Base-by-base conservation (phyloP, 2,888 invertebrate genomes). In the Anthoptus insignis region DNA sequence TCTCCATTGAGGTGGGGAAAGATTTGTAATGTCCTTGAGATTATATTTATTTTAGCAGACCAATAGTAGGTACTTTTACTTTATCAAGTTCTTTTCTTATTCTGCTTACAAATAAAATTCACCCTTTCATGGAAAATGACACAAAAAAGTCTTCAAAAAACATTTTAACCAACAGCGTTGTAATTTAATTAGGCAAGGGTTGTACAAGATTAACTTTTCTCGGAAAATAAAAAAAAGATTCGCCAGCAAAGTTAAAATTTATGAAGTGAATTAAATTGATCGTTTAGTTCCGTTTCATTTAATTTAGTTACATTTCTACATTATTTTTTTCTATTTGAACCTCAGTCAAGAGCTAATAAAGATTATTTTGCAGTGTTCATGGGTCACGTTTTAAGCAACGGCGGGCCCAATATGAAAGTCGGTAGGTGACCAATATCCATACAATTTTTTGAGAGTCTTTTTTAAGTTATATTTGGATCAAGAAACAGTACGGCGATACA, bases 221-320 rank as follows among this genome's bases (percentile, higher is more conserved):
- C 8, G 13, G 9, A 19, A 60, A 54, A 60, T 69, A 75, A 79
- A 78, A 74, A 69, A 73, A 42, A 42, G 42, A 42, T 42, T n/a
- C 42, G 69, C 68, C 67, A 49, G 57, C 59, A 57, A 50, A 69
- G 70, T 67, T 67, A 71, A 59, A 56, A 47, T 53, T 34, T 59
- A 75, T 39, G 64, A 68, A 66, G 59, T 59, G 63, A 73, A 76
- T 78, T 74, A 75, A 72, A 76, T 76, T 76, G 74, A 77, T 76
- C 72, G 71, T 70, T 66, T 73, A 78, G 74, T 77, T 81, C 72
- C 76, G 73, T 69, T 54, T 73, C 76, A 80, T 84, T 86, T 70
- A 73, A 70, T 71, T 66, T 57, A 39, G 47, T 67, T 64, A 67
- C 64, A n/a, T 49, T 54, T 56, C 13, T 37, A 22, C 16, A 34